Conservation (phyloP, 2,888 invertebrate genomes). For the Drosophila algonquin region DNA sequence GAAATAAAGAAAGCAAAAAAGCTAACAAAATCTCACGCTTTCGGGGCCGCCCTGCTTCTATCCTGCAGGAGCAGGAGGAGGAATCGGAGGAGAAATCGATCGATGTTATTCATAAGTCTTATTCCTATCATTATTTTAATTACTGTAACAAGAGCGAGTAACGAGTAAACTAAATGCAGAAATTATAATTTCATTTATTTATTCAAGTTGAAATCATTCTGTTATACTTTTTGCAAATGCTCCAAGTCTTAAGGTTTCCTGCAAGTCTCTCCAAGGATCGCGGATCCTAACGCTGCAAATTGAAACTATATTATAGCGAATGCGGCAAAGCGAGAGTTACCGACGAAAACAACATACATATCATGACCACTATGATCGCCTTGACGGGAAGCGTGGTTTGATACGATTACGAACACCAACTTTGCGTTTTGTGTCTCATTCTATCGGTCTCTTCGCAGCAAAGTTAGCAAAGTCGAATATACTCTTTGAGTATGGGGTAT, state of each 20-base stretch:
- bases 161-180: conserved; percentile 44
- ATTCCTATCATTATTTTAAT: conserved; percentile 64
- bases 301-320: too few species aligned
- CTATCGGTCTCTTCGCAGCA: too few species aligned
- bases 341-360: too few species aligned
- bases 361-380: too few species aligned
- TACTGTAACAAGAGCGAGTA: conserved; percentile 35
- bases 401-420: too few species aligned
- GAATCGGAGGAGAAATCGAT: conserved; percentile 32
- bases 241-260: not conserved
- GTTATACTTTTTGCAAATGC: not conserved
- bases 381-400: too few species aligned
- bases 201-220: conserved; percentile 20
- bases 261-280: too few species aligned
- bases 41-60: conserved; percentile 35
- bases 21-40: conserved; percentile 17
- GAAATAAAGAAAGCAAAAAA: conserved; percentile 60
- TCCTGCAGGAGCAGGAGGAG: conserved; percentile 13
- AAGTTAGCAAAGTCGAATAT: too few species aligned
- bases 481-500: too few species aligned
- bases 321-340: too few species aligned
- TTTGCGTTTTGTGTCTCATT: too few species aligned
- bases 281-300: too few species aligned
- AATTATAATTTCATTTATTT: conserved; percentile 45
- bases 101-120: conserved; percentile 56